Evolutionary conservation across 2,113 vertebrate genomes (phyloP).

Genomic region (Tragelaphus buxtoni): DNA sequence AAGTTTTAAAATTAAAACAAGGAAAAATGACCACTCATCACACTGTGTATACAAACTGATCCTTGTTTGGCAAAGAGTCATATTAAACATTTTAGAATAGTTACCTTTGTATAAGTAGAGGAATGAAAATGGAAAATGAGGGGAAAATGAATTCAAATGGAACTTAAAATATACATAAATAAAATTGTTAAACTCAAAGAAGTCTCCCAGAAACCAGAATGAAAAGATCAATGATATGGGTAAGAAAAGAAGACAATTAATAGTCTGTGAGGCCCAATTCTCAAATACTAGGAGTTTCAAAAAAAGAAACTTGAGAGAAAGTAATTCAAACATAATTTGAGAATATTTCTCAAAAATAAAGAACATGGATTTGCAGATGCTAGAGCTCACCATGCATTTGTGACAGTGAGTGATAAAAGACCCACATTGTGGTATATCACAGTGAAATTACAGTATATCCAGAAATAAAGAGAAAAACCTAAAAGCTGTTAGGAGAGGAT

Average conservation of each 20-base stretch:
- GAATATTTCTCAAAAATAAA: background rate
- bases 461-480: background rate
- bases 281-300: background rate
- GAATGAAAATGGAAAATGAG: background rate
- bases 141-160: background rate
- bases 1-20: background rate
- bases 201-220: background rate
- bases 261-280: background rate
- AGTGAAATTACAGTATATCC: background rate
- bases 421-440: background rate
- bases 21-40: background rate
- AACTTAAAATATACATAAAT: background rate
- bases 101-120: background rate
- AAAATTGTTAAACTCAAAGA: background rate
- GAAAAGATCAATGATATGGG: background rate
- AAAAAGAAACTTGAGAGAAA: background rate
- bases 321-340: slow-evolving; percentile 29
- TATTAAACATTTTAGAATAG: background rate
- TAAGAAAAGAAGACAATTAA: background rate
- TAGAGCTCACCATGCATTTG: background rate
- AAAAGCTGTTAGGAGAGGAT: background rate
- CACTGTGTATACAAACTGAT: background rate
- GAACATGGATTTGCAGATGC: background rate
- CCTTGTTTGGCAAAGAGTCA: background rate
- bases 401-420: background rate